Evolutionary conservation across 2,888 invertebrate genomes (phyloP), one percentile per base, ranked within the genome.

Genomic region (Kryphioiulus occultus): DNA sequence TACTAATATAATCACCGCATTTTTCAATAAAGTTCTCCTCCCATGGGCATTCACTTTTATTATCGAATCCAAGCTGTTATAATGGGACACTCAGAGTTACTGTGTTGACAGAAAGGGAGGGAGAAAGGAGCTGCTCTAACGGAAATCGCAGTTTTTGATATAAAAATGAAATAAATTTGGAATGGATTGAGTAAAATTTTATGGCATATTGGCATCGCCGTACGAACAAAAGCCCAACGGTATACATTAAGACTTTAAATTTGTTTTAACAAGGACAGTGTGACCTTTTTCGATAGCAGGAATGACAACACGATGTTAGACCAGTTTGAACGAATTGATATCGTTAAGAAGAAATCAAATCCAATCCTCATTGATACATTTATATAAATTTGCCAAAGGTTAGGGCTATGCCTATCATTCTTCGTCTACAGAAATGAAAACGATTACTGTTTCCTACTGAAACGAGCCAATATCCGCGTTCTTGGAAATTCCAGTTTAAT

Each of bases 61-160:
- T 68, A 68, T 68, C 22, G 68, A 68, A 26, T 68, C 26, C 68
- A 68, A 68, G 68, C 68, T 68, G 68, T 68, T 68, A 68, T 68
- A 68, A 26, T 26, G 19, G 22, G 19, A 68, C 68, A 68, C 68
- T 68, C 7, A 10, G 10, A 22, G 26, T 68, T 68, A 68, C 22
- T 26, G 68, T 68, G 68, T 68, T 68, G 68, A 68, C 26, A 26
- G 22, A 68, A 19, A 53, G 53, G 19, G 53, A 53, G 68, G 19
- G 26, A 26, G 68, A 68, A n/a, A 59, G 59, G 1, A n/a, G n/a
- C 39, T 39, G 39, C 47, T 17, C 68, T 26, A 9, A 68, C 68
- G 68, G 68, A 68, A 26, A 68, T 68, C 22, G 68, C 68, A 68
- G 68, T 68, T 68, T n/a, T 26, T 68, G 68, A 68, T 68, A 68